Base-by-base conservation (phyloP, 2,797 vertebrate species). In the Phaenicophaeus curvirostris region DNA sequence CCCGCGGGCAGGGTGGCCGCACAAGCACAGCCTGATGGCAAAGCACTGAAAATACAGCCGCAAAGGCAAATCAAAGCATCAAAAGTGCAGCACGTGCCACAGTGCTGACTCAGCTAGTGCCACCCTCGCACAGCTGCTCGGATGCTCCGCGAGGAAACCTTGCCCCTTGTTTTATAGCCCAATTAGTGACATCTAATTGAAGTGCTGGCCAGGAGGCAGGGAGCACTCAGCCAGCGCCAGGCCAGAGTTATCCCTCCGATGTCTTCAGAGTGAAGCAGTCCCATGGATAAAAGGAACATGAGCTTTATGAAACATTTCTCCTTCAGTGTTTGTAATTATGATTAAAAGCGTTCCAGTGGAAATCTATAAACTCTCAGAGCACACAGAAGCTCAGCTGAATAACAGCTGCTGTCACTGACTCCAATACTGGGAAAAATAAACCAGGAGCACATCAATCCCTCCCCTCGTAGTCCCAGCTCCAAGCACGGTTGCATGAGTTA, bases 1-100 rank as follows among this genome's bases (percentile, higher is more conserved):
- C 37, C n/a, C 6, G 1, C 1, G 63, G 21, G 10, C 33, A 62
- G 41, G 3, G 0, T 8, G 15, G 28, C 39, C 1, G 1, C 30
- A 37, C 20, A 23, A 35, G 33, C 81, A n/a, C 71, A 28, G 19
- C 23, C 57, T 30, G 65, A 44, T 6, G 37, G 4, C 42, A 44
- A 23, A 57, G 51, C 7, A 1, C 74, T 25, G 74, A 13, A 21
- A 73, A 54, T 46, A n/a, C 11, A 1, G 10, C 33, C 1, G 0
- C 61, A 9, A 14, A 6, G 4, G 71, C 78, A 75, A 53, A 55
- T 17, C 20, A 28, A 89, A 75, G 41, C 16, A 39, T 12, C 39
- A 11, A 15, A 55, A 44, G 20, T 16, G 0, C 5, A 5, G 39
- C 73, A 58, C 5, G 1, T 44, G 51, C 57, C 61, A 3, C 24